Conservation (phyloP, 2,888 invertebrate species). For the Hyppa rectilinea region DNA sequence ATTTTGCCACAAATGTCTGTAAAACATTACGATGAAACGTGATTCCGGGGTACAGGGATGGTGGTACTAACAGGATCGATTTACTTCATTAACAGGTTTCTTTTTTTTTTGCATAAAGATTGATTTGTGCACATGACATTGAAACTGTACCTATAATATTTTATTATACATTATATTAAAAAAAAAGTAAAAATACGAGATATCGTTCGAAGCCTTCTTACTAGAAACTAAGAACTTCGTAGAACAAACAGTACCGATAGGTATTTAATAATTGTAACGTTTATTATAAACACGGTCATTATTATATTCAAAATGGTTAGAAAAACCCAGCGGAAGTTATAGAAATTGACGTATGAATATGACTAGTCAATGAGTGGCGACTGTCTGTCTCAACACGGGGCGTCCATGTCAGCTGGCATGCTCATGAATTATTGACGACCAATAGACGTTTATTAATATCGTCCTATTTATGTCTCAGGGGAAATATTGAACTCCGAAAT, state of each 20-base stretch:
- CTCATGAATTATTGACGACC: slow-evolving; percentile 58
- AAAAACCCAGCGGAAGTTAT: slow-evolving; percentile 45
- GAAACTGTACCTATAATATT: too few species aligned
- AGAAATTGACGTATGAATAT: slow-evolving; percentile 38
- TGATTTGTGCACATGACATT: neutral
- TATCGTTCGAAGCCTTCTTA: neutral
- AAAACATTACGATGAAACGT: slow-evolving; percentile 4
- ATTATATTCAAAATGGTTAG: slow-evolving; percentile 21
- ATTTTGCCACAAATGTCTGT: slow-evolving; percentile 26
- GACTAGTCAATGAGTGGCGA: slow-evolving; percentile 44
- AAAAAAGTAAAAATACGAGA: neutral
- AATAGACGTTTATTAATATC: slow-evolving; percentile 61
- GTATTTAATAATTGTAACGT: neutral
- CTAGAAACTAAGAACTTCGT: too few species aligned
- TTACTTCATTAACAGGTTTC: slow-evolving; percentile 22
- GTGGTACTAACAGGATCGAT: neutral
- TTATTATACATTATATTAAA: too few species aligned
- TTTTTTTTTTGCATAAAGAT: slow-evolving; percentile 1
- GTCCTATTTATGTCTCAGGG: slow-evolving; percentile 55
- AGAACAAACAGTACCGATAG: neutral
- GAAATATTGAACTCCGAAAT: slow-evolving; percentile 51
- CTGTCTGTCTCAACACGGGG: slow-evolving; percentile 49
- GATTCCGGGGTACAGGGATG: neutral
- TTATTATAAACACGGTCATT: slow-evolving; percentile 8
- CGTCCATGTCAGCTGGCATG: slow-evolving; percentile 47